Conservation (phyloP, 2,113 vertebrate species). For the Neotoma lepida region DNA sequence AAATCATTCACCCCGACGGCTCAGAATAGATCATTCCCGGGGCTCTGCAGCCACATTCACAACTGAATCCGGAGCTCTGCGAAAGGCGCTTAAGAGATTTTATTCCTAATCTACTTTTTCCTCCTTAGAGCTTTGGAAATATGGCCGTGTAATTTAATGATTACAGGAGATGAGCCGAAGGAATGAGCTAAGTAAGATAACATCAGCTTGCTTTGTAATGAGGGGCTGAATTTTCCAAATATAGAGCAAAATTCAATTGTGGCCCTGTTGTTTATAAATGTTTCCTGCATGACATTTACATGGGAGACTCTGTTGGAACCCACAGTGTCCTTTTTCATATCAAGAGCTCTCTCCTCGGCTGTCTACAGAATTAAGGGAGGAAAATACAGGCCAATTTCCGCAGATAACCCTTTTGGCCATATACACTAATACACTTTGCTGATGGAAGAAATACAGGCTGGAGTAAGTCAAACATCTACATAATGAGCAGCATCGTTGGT, state of each 20-base stretch:
- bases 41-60: slow-evolving; percentile 45
- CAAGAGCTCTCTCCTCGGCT: not conserved
- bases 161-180: slow-evolving; percentile 76
- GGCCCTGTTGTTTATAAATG: slow-evolving; percentile 53
- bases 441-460: not conserved
- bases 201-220: slow-evolving; percentile 70
- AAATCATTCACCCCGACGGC: slow-evolving; percentile 61
- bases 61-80: slow-evolving; percentile 61
- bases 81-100: slow-evolving; percentile 65
- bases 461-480: not conserved
- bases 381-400: not conserved
- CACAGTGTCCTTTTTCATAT: not conserved
- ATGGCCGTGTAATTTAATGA: slow-evolving; percentile 77
- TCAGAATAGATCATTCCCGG: slow-evolving; percentile 63
- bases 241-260: slow-evolving; percentile 79
- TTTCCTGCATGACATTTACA: slow-evolving; percentile 50
- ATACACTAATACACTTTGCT: not conserved
- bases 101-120: slow-evolving; percentile 72
- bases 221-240: slow-evolving; percentile 74
- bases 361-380: not conserved
- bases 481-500: not conserved
- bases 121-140: slow-evolving; percentile 74
- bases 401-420: not conserved
- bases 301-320: not conserved
- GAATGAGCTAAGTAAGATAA: slow-evolving; percentile 70